phyloP scores from a whole-genome alignment of 1,140 invertebrate genomes.

The Leptopilina boulardi region DNA sequence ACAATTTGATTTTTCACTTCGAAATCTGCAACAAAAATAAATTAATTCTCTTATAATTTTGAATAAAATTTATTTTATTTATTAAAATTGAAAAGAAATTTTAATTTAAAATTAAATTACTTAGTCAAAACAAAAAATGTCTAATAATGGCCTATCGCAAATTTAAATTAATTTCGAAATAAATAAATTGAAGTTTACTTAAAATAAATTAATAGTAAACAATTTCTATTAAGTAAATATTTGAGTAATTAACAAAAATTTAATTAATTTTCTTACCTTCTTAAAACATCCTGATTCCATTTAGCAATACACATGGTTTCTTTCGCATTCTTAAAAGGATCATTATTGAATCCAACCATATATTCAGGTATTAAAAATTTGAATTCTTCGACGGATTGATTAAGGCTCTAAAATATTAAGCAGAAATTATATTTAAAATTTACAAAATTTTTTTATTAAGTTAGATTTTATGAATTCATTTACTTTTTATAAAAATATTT shows the following conservation, averaged over 20 bases:
- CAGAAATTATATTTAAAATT: no score
- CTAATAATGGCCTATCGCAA: no score
- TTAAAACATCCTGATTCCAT: conserved; percentile 80
- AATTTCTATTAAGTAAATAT: no score
- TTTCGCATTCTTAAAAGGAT: conserved; percentile 76
- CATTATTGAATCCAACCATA: conserved; percentile 80
- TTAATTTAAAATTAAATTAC: no score
- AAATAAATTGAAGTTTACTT: no score
- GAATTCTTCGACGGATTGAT: conserved; percentile 71
- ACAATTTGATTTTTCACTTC: conserved; percentile 82
- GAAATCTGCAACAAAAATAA: conserved; percentile 74
- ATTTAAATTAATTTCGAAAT: no score
- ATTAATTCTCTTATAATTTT: conserved; percentile 22
- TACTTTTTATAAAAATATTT: no score
- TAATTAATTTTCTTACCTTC: conserved; percentile 63
- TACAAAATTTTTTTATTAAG: no score
- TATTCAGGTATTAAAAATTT: conserved; percentile 82
- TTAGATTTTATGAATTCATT: no score
- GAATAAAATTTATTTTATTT: background rate
- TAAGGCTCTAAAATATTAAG: conserved; percentile 66
- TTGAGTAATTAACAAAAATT: background rate
- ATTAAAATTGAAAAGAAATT: no score
- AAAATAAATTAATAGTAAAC: no score
- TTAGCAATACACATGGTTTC: conserved; percentile 75
- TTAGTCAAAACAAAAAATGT: no score